A percentile compares a stretch with the other conserved stretches of the same genome.
Conservation (phyloP, 1,140 invertebrate genomes). For the Brachionus rotundiformis region DNA sequence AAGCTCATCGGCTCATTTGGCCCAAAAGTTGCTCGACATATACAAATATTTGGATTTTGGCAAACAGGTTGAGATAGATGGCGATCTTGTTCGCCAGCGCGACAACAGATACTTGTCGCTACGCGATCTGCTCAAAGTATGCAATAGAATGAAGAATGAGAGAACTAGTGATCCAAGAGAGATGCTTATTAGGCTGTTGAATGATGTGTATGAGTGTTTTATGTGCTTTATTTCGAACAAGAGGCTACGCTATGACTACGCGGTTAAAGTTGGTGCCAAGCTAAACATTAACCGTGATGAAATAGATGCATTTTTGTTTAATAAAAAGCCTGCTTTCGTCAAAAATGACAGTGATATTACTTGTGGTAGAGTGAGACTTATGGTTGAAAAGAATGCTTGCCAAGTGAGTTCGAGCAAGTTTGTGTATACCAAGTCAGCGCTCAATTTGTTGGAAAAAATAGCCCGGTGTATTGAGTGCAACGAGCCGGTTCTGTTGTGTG, state of each 20-base stretch:
- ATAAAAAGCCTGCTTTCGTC: constrained; percentile 13
- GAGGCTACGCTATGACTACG: background rate
- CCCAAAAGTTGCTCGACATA: constrained; percentile 7
- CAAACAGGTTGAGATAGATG: background rate
- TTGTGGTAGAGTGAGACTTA: constrained; percentile 24
- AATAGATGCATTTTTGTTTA: background rate
- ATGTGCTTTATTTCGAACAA: background rate
- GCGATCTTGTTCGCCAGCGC: background rate
- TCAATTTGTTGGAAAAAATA: constrained; percentile 39
- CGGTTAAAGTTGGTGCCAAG: background rate
- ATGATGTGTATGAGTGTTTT: constrained; percentile 44
- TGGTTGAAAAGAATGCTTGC: background rate
- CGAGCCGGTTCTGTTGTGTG: constrained; percentile 92
- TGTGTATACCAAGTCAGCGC: constrained; percentile 29
- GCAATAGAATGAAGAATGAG: background rate
- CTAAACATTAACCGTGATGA: constrained; percentile 28
- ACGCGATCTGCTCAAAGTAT: constrained; percentile 34
- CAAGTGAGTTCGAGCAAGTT: background rate
- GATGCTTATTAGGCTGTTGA: background rate
- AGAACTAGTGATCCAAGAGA: background rate
- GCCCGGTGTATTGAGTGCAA: constrained; percentile 72
- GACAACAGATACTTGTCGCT: constrained; percentile 6
- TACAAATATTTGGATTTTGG: background rate
- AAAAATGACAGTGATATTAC: background rate
- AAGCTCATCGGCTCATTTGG: background rate